Conservation (phyloP, 2,113 vertebrate genomes). For the Mirza zaza region DNA sequence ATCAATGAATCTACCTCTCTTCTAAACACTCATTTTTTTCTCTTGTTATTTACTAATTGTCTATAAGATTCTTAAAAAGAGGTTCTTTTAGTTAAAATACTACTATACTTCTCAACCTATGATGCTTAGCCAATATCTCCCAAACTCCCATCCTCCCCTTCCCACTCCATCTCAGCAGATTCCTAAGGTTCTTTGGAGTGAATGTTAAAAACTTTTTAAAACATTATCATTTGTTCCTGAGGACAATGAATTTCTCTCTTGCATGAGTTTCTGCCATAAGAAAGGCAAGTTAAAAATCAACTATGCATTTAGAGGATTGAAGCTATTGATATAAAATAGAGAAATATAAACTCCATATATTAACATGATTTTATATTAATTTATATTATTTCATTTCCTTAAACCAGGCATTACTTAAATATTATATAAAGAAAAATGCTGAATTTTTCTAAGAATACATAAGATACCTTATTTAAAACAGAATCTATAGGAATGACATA, state of each 20-base stretch:
- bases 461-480: background rate
- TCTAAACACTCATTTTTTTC: background rate
- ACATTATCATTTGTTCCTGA: background rate
- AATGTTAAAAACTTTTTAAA: background rate
- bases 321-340: background rate
- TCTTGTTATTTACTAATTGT: background rate
- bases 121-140: fast-evolving
- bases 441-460: background rate
- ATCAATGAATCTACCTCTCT: background rate
- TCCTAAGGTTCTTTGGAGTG: background rate
- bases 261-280: background rate
- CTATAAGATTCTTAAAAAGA: background rate
- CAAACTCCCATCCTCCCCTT: background rate
- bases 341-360: background rate
- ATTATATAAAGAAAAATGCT: background rate
- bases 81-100: background rate
- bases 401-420: background rate
- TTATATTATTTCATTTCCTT: background rate
- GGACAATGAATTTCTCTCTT: background rate
- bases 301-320: background rate
- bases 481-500: background rate
- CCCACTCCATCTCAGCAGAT: background rate
- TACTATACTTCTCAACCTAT: background rate
- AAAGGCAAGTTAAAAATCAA: background rate
- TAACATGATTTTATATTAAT: background rate